Base-by-base conservation (phyloP, 2,113 vertebrate species). In the Seriola quinqueradiata region DNA sequence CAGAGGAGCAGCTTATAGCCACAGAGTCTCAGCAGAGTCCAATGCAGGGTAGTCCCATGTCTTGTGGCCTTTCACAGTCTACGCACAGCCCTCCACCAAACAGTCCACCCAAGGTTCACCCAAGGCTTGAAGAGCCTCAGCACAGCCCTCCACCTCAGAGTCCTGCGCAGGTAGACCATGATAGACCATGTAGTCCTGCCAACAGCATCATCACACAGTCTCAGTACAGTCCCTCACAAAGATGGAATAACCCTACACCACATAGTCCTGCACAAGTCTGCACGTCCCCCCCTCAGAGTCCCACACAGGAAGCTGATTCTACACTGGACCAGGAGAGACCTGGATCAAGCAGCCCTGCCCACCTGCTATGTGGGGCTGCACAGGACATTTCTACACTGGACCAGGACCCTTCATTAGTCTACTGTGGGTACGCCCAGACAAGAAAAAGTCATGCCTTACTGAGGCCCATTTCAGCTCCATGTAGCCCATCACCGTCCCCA, bases 381-480 rank as follows among this genome's bases (percentile, higher is more conserved):
- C 40, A 70, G 70, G 64, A 82, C 21, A 59, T 82, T 42, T 90
- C 77, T 78, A 85, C 83, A 89, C 89, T 86, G 84, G 82, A 92
- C 58, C 77, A 69, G 69, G 79, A 83, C 5, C 21, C 55, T 23
- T 77, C 60, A 14, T 38, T 46, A 42, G 65, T 44, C 32, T 73
- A 9, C 81, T 66, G 38, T 69, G 55, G 48, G 50, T 40, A 46
- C 34, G n/a, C 75, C 9, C 16, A 36, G 9, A 58, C 11, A 13
- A 19, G 38, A 71, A 69, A 52, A 65, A 54, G 36, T 66, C 54
- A 61, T 0, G 13, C 46, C 36, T 77, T 71, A 60, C 4, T 3
- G 1, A 75, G 72, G 42, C 32, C 83, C n/a, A 19, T 23, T 54
- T 92, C 90, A 67, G 92, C 89, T 78, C 89, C 93, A 73, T 92